phyloP scores from a whole-genome alignment of 2,888 invertebrate species.

The Andrena flavipes region DNA sequence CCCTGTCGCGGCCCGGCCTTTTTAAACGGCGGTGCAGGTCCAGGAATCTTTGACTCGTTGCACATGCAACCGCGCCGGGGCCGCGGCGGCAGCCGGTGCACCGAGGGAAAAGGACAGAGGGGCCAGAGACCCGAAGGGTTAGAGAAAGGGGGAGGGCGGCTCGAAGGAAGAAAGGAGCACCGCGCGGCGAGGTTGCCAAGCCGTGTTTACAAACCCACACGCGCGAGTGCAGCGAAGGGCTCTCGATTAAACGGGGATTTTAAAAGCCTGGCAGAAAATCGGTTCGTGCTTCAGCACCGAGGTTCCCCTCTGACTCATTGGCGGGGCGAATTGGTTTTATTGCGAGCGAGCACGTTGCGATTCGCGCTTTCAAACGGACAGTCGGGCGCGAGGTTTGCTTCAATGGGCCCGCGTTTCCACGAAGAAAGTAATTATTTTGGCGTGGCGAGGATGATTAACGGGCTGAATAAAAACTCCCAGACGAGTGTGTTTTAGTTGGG shows the following conservation, averaged over 20 bases:
- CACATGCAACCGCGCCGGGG: conserved; percentile 47
- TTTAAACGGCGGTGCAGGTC: conserved; percentile 46
- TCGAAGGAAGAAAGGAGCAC: conserved; percentile 15
- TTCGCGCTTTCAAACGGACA: conserved; percentile 15
- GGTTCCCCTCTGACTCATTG: conserved; percentile 27
- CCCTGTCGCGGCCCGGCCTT: conserved; percentile 54
- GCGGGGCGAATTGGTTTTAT: conserved; percentile 21
- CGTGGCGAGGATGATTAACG: conserved; percentile 1
- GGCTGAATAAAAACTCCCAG: background rate
- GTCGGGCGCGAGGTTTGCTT: background rate
- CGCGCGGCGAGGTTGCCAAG: conserved; percentile 57
- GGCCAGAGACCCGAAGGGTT: background rate
- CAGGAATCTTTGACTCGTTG: conserved; percentile 66
- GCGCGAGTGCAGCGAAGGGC: conserved; percentile 23
- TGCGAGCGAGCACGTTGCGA: background rate
- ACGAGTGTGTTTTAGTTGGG: background rate
- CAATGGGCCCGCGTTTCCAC: conserved; percentile 8
- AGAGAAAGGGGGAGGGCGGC: background rate
- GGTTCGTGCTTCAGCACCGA: conserved; percentile 38
- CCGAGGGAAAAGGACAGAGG: background rate
- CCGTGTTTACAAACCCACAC: conserved; percentile 56
- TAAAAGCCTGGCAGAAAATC: conserved; percentile 46
- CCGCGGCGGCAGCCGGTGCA: conserved; percentile 6
- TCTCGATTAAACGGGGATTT: conserved; percentile 51
- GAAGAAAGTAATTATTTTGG: conserved; percentile 35